Percentiles rank a stretch among this genome's conserved stretches.
These are phyloP conservation scores for Synergus itoensis DNA, from an alignment of 2,888 invertebrate species.

Conservation along the genomic window DNA sequence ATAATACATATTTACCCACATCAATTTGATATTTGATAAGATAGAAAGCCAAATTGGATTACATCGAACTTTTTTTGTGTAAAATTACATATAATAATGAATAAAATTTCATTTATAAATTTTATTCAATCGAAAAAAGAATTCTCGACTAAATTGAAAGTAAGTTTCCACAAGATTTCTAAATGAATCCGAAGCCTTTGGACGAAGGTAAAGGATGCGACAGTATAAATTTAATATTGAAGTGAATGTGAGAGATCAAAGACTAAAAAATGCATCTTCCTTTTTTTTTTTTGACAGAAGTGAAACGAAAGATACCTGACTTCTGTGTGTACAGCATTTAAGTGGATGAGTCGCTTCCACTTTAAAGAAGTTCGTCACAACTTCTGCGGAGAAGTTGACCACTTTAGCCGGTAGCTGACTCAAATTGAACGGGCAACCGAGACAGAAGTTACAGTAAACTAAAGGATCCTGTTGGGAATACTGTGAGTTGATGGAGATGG, in stretches of 20 bases:
- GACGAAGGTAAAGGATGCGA: background rate
- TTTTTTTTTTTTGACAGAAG: background rate
- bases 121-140: background rate
- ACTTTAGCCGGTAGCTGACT: constrained; percentile 1
- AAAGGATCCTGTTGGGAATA: constrained; percentile 11
- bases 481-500: background rate
- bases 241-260: background rate
- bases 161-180: background rate
- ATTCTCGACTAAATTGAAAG: constrained; percentile 2
- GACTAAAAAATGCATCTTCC: constrained; percentile 7
- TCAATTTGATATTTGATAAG: no score
- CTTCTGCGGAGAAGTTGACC: background rate
- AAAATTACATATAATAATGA: no score
- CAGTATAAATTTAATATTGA: constrained; percentile 5
- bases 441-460: constrained; percentile 23
- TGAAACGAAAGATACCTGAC: background rate
- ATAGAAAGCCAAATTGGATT: no score
- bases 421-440: constrained; percentile 20
- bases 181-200: background rate
- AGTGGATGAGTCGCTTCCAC: background rate
- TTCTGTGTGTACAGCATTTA: constrained; percentile 1
- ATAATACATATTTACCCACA: no score
- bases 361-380: constrained; percentile 20
- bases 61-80: no score
- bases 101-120: no score